Evolutionary conservation across 1,140 invertebrate genomes (phyloP), one percentile per base, ranked within the genome.

Genomic region (Mactra quadrangularis): DNA sequence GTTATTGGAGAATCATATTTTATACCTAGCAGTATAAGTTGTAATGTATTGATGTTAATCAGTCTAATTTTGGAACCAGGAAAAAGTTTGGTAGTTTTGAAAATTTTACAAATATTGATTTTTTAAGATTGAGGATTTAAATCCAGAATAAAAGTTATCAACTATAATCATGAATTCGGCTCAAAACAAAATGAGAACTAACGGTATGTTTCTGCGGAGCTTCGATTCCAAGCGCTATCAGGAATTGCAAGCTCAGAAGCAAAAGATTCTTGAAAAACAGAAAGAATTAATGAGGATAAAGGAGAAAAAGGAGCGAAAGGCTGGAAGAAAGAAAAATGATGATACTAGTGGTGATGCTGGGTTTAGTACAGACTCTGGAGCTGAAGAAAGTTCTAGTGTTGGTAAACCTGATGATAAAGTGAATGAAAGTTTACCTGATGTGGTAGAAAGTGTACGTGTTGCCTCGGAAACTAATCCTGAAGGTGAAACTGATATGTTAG

Each of bases 131-230:
- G n/a, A n/a, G n/a, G n/a, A n/a, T n/a, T n/a, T n/a, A n/a, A n/a
- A n/a, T n/a, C n/a, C n/a, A n/a, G n/a, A n/a, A n/a, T n/a, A n/a
- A n/a, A n/a, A n/a, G n/a, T n/a, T n/a, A n/a, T n/a, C n/a, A n/a
- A n/a, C 15, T 15, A 41, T 15, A 41, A 79, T 35, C 31, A 68
- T 70, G 74, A 76, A 60, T 76, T 78, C 76, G 22, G 60, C 77
- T 41, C 60, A 66, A 9, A 38, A 35, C 50, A 85, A 78, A 59
- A 83, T 86, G 85, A 57, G 85, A 38, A 86, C 85, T 27, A 86
- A 86, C 60, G 85, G 85, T 25, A 82, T 75, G 53, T 86, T 86
- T 75, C 64, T 86, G 45, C 81, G 85, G n/a, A 86, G 47, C 19
- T 83, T 86, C 64, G 85, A 83, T 50, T 79, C 85, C 53, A 86